Percentiles rank a stretch among this genome's conserved stretches.
phyloP scores from a whole-genome alignment of 2,797 vertebrate genomes.

The Glossophaga mutica region DNA sequence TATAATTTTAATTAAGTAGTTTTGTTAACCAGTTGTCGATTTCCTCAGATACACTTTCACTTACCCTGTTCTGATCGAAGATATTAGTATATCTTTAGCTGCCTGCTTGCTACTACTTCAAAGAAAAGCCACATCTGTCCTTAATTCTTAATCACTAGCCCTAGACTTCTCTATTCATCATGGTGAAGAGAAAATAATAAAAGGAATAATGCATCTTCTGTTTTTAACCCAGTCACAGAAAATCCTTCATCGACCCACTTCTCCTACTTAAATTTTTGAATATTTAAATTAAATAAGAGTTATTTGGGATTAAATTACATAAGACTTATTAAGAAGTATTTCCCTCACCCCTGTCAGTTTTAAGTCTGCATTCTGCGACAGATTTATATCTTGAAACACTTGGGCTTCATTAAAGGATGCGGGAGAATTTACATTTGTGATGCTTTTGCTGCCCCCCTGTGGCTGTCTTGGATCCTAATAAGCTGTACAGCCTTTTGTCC shows the following conservation, averaged over 20 bases:
- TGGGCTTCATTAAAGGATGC: not conserved
- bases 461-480: not conserved
- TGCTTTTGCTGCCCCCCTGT: conserved; percentile 46
- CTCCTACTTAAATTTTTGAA: not conserved
- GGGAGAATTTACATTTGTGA: not conserved
- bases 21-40: not conserved
- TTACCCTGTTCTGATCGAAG: not conserved
- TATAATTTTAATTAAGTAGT: not conserved
- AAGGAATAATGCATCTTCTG: not conserved
- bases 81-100: not conserved
- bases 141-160: not conserved
- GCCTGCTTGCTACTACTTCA: not conserved
- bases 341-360: not conserved
- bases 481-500: not conserved
- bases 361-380: not conserved
- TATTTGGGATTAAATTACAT: not conserved
- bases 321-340: not conserved
- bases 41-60: not conserved
- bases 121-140: not conserved
- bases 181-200: not conserved
- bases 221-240: not conserved
- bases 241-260: not conserved
- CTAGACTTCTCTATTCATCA: not conserved
- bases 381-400: not conserved
- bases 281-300: conserved; percentile 13